A percentile compares a stretch with the other conserved stretches of the same genome.
Evolutionary conservation across 2,888 invertebrate genomes (phyloP).

Genomic region (Ennomos erosarius): DNA sequence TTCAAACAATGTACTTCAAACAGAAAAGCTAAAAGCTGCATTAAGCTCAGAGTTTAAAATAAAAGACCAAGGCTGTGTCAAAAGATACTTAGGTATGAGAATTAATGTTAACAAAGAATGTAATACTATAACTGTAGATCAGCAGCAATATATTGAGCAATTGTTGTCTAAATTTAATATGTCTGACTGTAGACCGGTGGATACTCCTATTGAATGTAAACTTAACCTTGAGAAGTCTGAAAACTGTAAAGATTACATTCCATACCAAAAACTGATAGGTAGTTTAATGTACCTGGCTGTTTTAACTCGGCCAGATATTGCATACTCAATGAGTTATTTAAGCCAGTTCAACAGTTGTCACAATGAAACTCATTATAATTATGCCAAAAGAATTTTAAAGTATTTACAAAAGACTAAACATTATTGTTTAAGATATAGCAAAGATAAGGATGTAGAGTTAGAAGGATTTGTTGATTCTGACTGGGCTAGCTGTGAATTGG

Average conservation of each 20-base stretch:
- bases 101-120: slow-evolving; percentile 3
- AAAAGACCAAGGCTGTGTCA: slow-evolving; percentile 21
- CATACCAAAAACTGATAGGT: slow-evolving; percentile 31
- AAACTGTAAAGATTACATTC: neutral
- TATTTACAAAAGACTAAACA: slow-evolving; percentile 36
- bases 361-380: slow-evolving; percentile 27
- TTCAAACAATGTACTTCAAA: slow-evolving; percentile 24
- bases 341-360: slow-evolving; percentile 43
- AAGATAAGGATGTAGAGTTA: neutral
- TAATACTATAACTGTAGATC: slow-evolving; percentile 15
- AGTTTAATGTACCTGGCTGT: slow-evolving; percentile 39
- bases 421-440: slow-evolving; percentile 32
- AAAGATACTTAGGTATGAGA: neutral
- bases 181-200: slow-evolving; percentile 30
- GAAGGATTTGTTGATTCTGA: slow-evolving; percentile 24
- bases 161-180: slow-evolving; percentile 19
- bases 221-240: slow-evolving; percentile 25
- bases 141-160: slow-evolving; percentile 19
- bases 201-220: slow-evolving; percentile 42
- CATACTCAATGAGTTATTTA: slow-evolving; percentile 34
- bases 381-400: slow-evolving; percentile 30
- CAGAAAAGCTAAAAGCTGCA: slow-evolving; percentile 14
- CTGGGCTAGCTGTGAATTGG: slow-evolving; percentile 23
- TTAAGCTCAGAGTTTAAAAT: slow-evolving; percentile 23
- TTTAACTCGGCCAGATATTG: slow-evolving; percentile 40